Base-by-base conservation (phyloP, 2,797 vertebrate genomes). In the Sebastes oblongus region DNA sequence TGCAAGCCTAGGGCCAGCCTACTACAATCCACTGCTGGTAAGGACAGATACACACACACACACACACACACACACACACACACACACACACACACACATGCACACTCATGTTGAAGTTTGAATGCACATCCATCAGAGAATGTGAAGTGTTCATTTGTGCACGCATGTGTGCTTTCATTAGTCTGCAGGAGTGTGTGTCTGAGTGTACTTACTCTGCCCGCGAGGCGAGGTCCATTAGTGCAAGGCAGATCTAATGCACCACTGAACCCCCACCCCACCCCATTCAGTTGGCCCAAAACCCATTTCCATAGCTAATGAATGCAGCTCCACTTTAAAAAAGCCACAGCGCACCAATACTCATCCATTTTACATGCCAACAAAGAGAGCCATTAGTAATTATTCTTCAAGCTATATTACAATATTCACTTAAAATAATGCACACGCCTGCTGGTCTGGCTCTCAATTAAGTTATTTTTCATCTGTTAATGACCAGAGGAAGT, bases 391-490 rank as follows among this genome's bases (percentile, higher is more conserved):
- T 96, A 96, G 95, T 95, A 96, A 97, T 97, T 96, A 94, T 96
- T 97, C 94, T 95, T 96, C 90, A 93, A 95, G 94, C 96, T 96
- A 95, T 96, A 96, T 97, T 96, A 94, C 90, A 94, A 88, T 91
- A 92, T 95, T 97, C 96, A 96, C 96, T 97, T 97, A 97, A 96
- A 97, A 96, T 96, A 96, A 97, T 96, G 95, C 93, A 96, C 85
- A 93, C 86, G 94, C 88, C 94, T 92, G 96, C 96, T 96, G 96
- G 95, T 96, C 93, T 90, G 70, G 78, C 85, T 95, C 96, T 95
- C 95, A 96, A 95, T 97, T 96, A 97, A 96, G 93, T 93, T 88
- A 95, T 97, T 96, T 96, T 96, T 98, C 96, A 97, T 97, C 95
- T 94, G 94, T 91, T 97, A 97, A 97, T 97, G 96, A 97, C 95